Evolutionary conservation across 2,888 invertebrate genomes (phyloP).

Genomic region (Salticus scenicus): DNA sequence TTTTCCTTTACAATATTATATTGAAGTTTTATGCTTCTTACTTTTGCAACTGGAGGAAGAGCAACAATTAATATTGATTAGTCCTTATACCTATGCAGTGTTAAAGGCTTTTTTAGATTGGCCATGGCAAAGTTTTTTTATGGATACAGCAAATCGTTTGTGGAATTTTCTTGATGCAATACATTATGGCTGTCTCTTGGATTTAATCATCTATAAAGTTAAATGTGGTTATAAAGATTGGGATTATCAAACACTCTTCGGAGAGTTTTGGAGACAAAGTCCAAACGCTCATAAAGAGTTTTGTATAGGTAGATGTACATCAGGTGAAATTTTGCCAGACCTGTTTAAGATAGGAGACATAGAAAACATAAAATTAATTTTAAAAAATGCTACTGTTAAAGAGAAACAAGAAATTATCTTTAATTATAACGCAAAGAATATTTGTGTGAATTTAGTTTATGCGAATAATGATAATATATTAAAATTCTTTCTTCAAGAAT

Average conservation of each 20-base stretch:
- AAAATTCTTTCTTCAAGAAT: slow-evolving; percentile 36
- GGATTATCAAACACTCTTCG: slow-evolving; percentile 51
- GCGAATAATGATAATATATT: slow-evolving; percentile 33
- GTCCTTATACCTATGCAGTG: slow-evolving; percentile 28
- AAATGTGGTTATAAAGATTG: slow-evolving; percentile 42
- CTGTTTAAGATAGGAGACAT: slow-evolving; percentile 40
- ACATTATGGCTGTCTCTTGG: slow-evolving; percentile 31
- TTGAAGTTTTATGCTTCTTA: slow-evolving; percentile 61
- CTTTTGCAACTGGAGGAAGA: slow-evolving; percentile 54
- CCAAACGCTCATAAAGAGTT: slow-evolving; percentile 39
- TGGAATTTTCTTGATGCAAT: slow-evolving; percentile 30
- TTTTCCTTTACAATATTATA: slow-evolving; percentile 35
- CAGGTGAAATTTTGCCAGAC: slow-evolving; percentile 21
- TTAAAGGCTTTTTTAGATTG: slow-evolving; percentile 42
- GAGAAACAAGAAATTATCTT: slow-evolving; percentile 45
- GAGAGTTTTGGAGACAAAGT: slow-evolving; percentile 54
- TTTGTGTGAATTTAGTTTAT: slow-evolving; percentile 43
- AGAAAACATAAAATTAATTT: slow-evolving; percentile 34
- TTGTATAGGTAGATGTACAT: slow-evolving; percentile 34
- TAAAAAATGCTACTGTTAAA: slow-evolving; percentile 43
- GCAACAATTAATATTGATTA: slow-evolving; percentile 51
- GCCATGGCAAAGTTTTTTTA: slow-evolving; percentile 56
- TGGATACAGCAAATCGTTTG: slow-evolving; percentile 34
- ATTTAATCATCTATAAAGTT: slow-evolving; percentile 18
- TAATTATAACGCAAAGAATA: slow-evolving; percentile 22